Base-by-base conservation (phyloP, 2,113 vertebrate species). In the Brachyistius frenatus region DNA sequence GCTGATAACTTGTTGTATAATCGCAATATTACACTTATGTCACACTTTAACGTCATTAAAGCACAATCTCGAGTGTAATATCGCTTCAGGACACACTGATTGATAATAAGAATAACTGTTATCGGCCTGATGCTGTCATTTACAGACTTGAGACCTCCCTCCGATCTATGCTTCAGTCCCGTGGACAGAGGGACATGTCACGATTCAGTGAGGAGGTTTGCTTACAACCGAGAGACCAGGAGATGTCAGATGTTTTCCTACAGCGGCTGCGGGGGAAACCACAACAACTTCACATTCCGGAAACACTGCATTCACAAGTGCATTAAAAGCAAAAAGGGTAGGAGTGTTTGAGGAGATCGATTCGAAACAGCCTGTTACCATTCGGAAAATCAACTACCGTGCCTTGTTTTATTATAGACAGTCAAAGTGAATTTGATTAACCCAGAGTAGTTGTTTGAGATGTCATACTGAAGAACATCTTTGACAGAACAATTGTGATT, bases 191-290 rank as follows among this genome's bases (percentile, higher is more conserved):
- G 97, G 5, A 52, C 91, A 0, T 98, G 97, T 76, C 77, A 76
- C 5, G 92, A 92, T 2, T 70, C 56, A 0, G 89, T 90, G 44
- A 92, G 23, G 11, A 94, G 96, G 67, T 98, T 88, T 86, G 95
- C 93, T 57, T 98, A 90, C 82, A 93, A 94, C 84, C 60, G 91
- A 4, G 57, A 41, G 1, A 89, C 13, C 68, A 91, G 86, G 56
- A 94, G 86, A 63, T 99, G 97, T 54, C 91, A 16, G 3, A 1
- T 77, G 0, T 99, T 98, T 73, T 60, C 3, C 6, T 98, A 96
- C 93, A 96, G 91, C 2, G 97, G 97, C 69, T 98, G 97, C 9
- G 96, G 96, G 5, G 97, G 97, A n/a, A 98, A 97, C 74, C 85
- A 93, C 74, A 99, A 98, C 70, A 98, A 98, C 90, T 99, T 98